Evolutionary conservation across 2,113 vertebrate genomes (phyloP), one percentile per base, ranked within the genome.

Genomic region (Tor tambroides): DNA sequence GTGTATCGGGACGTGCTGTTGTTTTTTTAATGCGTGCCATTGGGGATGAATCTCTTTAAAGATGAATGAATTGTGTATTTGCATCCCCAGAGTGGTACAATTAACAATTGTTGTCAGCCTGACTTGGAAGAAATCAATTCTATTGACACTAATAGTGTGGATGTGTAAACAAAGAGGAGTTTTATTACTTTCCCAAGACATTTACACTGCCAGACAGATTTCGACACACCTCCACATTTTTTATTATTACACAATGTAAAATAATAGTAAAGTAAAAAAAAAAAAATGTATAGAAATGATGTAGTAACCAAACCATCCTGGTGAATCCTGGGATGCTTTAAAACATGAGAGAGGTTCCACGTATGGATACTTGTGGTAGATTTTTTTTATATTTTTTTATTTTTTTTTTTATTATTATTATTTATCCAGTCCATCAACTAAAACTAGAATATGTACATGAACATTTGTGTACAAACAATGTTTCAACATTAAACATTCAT

Each of bases 41-140:
- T 1, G 46, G 67, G 65, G 65, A 17, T 35, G 61, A 49, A 67
- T 82, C 26, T 67, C 26, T 83, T 54, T 83, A 32, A 83, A 83
- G n/a, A 46, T 28, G n/a, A 6, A 67, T 82, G 61, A 38, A 54
- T 38, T 51, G 28, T 83, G 46, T 71, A 54, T 83, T 35, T 83
- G 65, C 26, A 35, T 83, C 65, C 41, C 51, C 51, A 54, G 28
- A 80, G 77, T 28, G 17, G 51, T 30, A 59, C 77, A 35, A 51
- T 71, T 83, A 49, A 83, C 63, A 83, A 51, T 14, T 23, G 65
- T 23, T 83, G 81, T 83, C 28, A 51, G 81, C 1, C 65, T 28
- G 28, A 17, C 28, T 32, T 11, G 35, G 14, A 49, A 43, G 35
- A 83, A 83, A 32, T 83, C 81, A 32, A 54, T 83, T 71, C 26